These are phyloP conservation scores for Drosophila neonasuta DNA, from an alignment of 2,888 invertebrate species.

Conservation along the genomic window DNA sequence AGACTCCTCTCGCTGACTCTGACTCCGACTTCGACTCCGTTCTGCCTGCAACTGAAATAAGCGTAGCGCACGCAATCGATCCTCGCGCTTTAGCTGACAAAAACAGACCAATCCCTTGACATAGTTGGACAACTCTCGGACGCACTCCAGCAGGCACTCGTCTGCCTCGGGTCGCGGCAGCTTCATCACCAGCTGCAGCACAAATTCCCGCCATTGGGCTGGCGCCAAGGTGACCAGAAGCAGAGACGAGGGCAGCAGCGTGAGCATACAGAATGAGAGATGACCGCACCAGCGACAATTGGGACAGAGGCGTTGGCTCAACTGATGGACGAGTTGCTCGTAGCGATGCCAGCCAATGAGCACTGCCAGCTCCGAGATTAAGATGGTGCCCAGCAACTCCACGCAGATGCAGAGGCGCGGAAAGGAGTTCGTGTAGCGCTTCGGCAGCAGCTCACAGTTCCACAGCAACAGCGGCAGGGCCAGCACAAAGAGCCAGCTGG, in stretches of 20 bases:
- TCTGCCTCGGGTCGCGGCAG: conserved; percentile 43
- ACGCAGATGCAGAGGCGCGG: conserved; percentile 20
- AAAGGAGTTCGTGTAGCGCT: conserved; percentile 11
- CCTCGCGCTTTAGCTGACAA: conserved; percentile 37
- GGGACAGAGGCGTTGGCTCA: conserved; percentile 28
- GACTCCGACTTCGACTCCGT: background rate
- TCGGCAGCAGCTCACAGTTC: conserved; percentile 43
- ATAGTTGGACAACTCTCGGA: conserved; percentile 31
- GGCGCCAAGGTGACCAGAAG: conserved; percentile 35
- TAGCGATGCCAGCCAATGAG: conserved; percentile 45
- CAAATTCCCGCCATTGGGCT: conserved; percentile 35
- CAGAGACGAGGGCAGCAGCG: conserved; percentile 26
- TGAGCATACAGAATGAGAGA: conserved; percentile 26
- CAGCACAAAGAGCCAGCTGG: conserved; percentile 33
- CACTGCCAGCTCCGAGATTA: conserved; percentile 41
- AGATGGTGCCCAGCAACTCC: conserved; percentile 49
- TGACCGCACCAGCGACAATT: conserved; percentile 44
- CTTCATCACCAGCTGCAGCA: conserved; percentile 35
- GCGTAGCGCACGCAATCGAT: conserved; percentile 42
- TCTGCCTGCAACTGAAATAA: conserved; percentile 39
- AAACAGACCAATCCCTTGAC: conserved; percentile 29
- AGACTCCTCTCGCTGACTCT: background rate
- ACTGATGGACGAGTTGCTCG: conserved; percentile 35
- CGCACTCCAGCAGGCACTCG: conserved; percentile 30
- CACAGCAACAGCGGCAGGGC: conserved; percentile 38